Percentiles rank a stretch among this genome's conserved stretches.
Evolutionary conservation across 2,888 invertebrate genomes (phyloP).

Genomic region (Dichetophora obliterata): DNA sequence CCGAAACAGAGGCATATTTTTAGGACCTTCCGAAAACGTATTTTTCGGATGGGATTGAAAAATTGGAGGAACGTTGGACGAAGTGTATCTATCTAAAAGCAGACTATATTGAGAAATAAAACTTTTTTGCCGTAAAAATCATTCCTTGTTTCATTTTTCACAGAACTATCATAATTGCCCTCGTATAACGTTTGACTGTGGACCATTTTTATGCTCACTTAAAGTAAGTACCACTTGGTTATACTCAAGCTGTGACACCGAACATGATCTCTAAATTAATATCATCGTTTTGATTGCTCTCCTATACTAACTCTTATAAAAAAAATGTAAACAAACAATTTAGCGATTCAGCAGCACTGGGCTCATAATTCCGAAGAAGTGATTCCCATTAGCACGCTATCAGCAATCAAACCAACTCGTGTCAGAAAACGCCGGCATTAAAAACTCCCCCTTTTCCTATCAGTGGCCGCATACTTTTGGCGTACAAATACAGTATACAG

Average conservation of each 20-base stretch:
- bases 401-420: slow-evolving; percentile 4
- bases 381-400: slow-evolving; percentile 26
- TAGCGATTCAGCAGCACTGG: background rate
- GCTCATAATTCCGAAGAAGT: slow-evolving; percentile 3
- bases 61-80: too few species aligned
- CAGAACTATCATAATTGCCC: too few species aligned
- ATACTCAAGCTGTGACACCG: background rate
- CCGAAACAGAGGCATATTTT: too few species aligned
- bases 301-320: slow-evolving; percentile 2
- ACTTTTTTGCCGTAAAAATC: too few species aligned
- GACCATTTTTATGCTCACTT: background rate
- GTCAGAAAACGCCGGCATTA: background rate
- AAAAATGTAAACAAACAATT: slow-evolving; percentile 12
- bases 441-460: background rate
- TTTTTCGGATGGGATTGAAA: too few species aligned
- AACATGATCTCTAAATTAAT: slow-evolving; percentile 20
- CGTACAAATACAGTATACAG: background rate
- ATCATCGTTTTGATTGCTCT: slow-evolving; percentile 1
- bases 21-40: too few species aligned
- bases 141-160: too few species aligned
- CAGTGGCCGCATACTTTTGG: slow-evolving; percentile 24
- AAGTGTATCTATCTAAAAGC: too few species aligned
- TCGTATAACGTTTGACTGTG: too few species aligned
- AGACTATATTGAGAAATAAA: too few species aligned
- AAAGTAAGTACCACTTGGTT: background rate